Conservation (phyloP, 92 coral and sea anemone genomes). For the Palythoa heliodiscus region DNA sequence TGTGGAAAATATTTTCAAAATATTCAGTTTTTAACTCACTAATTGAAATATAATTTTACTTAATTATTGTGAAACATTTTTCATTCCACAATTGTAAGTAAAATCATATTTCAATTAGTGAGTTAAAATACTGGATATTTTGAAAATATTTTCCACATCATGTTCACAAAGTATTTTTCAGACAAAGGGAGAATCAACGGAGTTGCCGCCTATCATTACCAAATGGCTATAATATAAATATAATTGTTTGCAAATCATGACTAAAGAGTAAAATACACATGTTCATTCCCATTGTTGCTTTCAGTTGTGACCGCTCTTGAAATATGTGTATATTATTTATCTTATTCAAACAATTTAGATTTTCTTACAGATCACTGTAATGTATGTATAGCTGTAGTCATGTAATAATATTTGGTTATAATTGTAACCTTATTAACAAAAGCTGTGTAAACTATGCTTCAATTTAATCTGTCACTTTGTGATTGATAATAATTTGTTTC, state of each 20-base stretch:
- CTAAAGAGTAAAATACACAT: constrained; percentile 2
- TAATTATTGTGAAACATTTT: constrained; percentile 7
- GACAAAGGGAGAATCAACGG: constrained; percentile 12
- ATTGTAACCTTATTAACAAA: constrained; percentile 8
- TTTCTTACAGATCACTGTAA: constrained; percentile 9
- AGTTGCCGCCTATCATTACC: constrained; percentile 9
- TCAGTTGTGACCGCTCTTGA: constrained; percentile 7
- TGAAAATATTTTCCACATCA: constrained; percentile 12
- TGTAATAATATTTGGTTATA: constrained; percentile 4
- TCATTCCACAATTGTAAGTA: constrained; percentile 9
- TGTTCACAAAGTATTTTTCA: constrained; percentile 9
- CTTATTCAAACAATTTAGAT: constrained; percentile 7
- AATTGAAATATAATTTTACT: constrained; percentile 9
- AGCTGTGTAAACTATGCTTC: constrained; percentile 4
- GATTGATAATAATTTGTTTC: constrained; percentile 2
- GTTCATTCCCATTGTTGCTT: constrained; percentile 8
- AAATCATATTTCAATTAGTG: constrained; percentile 3
- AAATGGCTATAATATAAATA: constrained; percentile 10
- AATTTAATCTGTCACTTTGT: constrained; percentile 5
- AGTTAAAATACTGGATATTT: background rate
- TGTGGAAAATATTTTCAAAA: constrained; percentile 11
- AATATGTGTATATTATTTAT: constrained; percentile 3
- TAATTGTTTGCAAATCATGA: constrained; percentile 9
- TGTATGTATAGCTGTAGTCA: constrained; percentile 13
- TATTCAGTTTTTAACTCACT: constrained; percentile 12